Base-by-base conservation (phyloP, 2,113 vertebrate species). In the Zosterops hypoxanthus region DNA sequence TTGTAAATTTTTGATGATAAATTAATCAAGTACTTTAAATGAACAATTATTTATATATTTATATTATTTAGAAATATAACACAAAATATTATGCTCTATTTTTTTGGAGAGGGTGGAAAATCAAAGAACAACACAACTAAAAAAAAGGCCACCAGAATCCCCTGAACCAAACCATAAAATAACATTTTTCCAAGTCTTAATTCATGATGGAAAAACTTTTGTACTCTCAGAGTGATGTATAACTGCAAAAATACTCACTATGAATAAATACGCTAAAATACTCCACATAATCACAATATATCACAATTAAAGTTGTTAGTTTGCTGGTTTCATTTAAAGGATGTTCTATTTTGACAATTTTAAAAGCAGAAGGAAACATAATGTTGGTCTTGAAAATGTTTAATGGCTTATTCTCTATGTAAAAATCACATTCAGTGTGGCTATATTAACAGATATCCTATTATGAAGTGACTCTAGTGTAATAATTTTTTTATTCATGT, bases 401-500 rank as follows among this genome's bases (percentile, higher is more conserved):
- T 61, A 33, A 60, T 80, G 18, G 22, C 78, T 94, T 94, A 91
- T 88, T 88, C 4, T 31, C 53, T 24, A 77, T 77, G 53, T 70
- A 83, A 95, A 96, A 92, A 57, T 44, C 50, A 29, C 53, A 60
- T 92, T 80, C 68, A 88, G 68, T 91, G 25, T 41, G 49, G 8
- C 18, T 63, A 7, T 57, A 68, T 57, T 80, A 63, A 31, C 33
- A 73, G 28, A 86, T 91, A 91, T 87, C 50, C 50, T 94, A 59
- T 88, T 90, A 82, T 28, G 39, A 91, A 88, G 66, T 76, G 56
- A 91, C 39, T 82, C n/a, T n/a, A 92, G 41, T 71, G 24, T 70
- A 95, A 47, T 82, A 11, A 24, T 81, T 97, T 92, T 95, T 92
- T 25, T 90, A 95, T 94, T 94, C 72, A 53, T 97, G 52, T 96